These are phyloP conservation scores for Rhorus exstirpatorius DNA, from an alignment of 2,888 invertebrate species.

Conservation along the genomic window DNA sequence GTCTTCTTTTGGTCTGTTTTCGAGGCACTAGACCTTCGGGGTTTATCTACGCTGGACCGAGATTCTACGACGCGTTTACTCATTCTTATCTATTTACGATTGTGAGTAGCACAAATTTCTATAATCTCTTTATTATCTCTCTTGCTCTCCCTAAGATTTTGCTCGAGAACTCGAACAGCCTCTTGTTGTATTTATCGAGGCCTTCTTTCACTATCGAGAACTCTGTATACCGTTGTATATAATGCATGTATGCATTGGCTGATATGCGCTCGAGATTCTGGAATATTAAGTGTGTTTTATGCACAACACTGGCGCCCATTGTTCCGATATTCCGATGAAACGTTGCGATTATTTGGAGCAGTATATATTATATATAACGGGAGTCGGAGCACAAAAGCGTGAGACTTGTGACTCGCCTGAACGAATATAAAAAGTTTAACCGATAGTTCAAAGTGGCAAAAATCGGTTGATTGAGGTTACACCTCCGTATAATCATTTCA, in stretches of 20 bases:
- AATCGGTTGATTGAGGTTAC: too few species aligned
- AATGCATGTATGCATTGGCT: slow-evolving; percentile 20
- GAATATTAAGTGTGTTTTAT: slow-evolving; percentile 55
- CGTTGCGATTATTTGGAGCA: slow-evolving; percentile 50
- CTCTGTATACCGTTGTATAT: background rate
- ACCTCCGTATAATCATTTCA: too few species aligned
- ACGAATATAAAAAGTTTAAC: too few species aligned
- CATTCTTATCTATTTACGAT: slow-evolving; percentile 34
- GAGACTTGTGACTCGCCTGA: background rate
- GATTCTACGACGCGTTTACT: slow-evolving; percentile 45
- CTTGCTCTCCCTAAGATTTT: background rate
- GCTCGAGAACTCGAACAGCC: slow-evolving; percentile 8
- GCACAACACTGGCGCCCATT: slow-evolving; percentile 44
- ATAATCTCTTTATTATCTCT: background rate
- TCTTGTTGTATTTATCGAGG: slow-evolving; percentile 25
- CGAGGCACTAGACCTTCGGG: background rate
- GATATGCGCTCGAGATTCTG: slow-evolving; percentile 46
- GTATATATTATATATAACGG: too few species aligned
- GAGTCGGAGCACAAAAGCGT: background rate
- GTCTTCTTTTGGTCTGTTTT: background rate
- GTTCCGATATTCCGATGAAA: slow-evolving; percentile 64
- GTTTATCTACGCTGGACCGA: slow-evolving; percentile 37
- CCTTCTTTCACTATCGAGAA: slow-evolving; percentile 24
- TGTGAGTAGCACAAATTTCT: slow-evolving; percentile 9
- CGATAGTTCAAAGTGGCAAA: too few species aligned